Base-by-base conservation (phyloP, 2,113 vertebrate species). In the Corythornis vintsioides region DNA sequence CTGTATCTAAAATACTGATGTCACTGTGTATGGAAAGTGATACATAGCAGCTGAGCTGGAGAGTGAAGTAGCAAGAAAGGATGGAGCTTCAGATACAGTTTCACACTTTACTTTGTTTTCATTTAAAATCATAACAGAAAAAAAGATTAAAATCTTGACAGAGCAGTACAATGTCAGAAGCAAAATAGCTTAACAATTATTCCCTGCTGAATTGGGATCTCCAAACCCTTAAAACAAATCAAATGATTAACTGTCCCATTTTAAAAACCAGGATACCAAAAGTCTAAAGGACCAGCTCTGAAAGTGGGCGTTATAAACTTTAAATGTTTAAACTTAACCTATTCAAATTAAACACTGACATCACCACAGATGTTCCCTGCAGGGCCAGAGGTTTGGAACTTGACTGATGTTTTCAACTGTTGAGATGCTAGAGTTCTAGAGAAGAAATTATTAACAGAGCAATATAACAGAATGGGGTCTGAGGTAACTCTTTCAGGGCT, bases 181-280 rank as follows among this genome's bases (percentile, higher is more conserved):
- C 61, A 92, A 94, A 94, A 21, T 53, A 85, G 66, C 78, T 92
- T 96, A 85, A 82, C 17, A 53, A 84, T 50, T 60, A 69, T 66
- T 75, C 77, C 56, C 64, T 83, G 75, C 63, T 82, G 83, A 73
- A 90, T 70, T 63, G 47, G 59, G 59, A 35, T 29, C 48, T 86
- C 56, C 66, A 67, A 84, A 81, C 40, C 18, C 33, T 79, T 45
- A 72, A 85, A 94, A 59, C 50, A 89, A 91, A 88, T 74, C 43
- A 70, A 88, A 89, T 83, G 15, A 79, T 73, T 38, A 55, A 24
- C 29, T 71, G 47, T 35, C 43, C 43, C 61, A 53, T 71, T 95
- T 93, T 83, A 67, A 38, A 38, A 38, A 66, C 52, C 20, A 70
- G 38, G 55, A 40, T 72, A 17, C 25, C 42, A 6, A 76, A 91